phyloP scores from a whole-genome alignment of 1,140 invertebrate species.

The Drosophila kepulauana region DNA sequence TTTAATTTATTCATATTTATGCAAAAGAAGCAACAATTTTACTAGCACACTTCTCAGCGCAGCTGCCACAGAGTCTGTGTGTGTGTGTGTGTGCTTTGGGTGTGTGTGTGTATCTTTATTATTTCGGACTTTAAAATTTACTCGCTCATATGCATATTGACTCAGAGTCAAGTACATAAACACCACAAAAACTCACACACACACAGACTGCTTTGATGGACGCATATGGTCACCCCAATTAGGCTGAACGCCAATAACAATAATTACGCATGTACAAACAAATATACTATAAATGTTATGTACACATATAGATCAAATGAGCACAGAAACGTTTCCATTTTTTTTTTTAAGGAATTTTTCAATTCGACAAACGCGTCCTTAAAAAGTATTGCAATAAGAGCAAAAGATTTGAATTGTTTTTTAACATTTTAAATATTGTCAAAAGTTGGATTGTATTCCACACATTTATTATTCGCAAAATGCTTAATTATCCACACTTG shows the following conservation, averaged over 20 bases:
- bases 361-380: too few relatives aligned
- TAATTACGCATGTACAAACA: background rate
- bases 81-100: slow-evolving; percentile 12
- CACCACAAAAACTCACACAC: background rate
- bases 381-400: background rate
- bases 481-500: too few relatives aligned
- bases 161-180: slow-evolving; percentile 2
- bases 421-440: too few relatives aligned
- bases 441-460: too few relatives aligned
- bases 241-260: background rate
- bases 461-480: too few relatives aligned
- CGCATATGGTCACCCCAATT: slow-evolving; percentile 22
- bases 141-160: slow-evolving; percentile 17
- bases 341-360: too few relatives aligned
- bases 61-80: slow-evolving; percentile 34
- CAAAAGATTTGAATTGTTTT: too few relatives aligned
- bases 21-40: slow-evolving; percentile 70
- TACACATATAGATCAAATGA: too few relatives aligned
- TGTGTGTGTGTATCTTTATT: slow-evolving; percentile 48
- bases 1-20: slow-evolving; percentile 83
- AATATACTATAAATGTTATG: too few relatives aligned
- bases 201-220: slow-evolving; percentile 1
- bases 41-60: slow-evolving; percentile 49
- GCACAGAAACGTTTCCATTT: too few relatives aligned
- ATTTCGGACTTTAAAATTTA: slow-evolving; percentile 64